Evolutionary conservation across 2,797 vertebrate genomes (phyloP).

Genomic region (Echeneis naucrates): DNA sequence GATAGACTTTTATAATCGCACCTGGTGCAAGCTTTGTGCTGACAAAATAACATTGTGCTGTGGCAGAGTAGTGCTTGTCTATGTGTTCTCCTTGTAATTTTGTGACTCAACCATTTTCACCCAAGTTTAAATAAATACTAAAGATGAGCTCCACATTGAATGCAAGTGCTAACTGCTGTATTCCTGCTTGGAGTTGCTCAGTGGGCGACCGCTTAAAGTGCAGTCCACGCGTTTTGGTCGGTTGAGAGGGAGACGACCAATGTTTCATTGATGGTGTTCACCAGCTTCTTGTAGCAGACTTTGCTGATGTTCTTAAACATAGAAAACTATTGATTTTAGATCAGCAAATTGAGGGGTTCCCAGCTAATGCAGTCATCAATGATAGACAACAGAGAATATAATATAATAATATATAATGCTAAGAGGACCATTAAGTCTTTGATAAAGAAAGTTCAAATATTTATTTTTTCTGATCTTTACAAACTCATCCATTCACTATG

Average conservation of each 20-base stretch:
- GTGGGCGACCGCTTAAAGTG: background rate
- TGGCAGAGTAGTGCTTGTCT: constrained; percentile 1
- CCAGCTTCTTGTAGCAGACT: background rate
- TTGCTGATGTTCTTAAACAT: background rate
- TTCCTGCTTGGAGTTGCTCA: constrained; percentile 7
- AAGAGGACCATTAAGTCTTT: no score
- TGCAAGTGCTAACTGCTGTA: constrained; percentile 12
- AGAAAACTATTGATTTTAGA: background rate
- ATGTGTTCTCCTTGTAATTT: constrained; percentile 26
- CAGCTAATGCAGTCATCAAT: no score
- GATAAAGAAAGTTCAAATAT: background rate
- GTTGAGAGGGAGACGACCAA: background rate
- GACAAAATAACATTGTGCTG: constrained; percentile 36
- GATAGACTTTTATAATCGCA: constrained; percentile 18
- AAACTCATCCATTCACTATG: background rate
- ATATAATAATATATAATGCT: no score
- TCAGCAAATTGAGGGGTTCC: background rate
- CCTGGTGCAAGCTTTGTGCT: constrained; percentile 26
- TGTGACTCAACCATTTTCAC: constrained; percentile 3
- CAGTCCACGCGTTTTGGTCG: background rate
- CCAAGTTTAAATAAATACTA: constrained; percentile 3
- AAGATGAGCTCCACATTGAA: background rate
- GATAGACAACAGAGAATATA: no score
- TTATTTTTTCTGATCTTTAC: background rate
- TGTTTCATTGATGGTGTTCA: constrained; percentile 8